Base-by-base conservation (phyloP, 1,140 invertebrate genomes). In the Aethina tumida region DNA sequence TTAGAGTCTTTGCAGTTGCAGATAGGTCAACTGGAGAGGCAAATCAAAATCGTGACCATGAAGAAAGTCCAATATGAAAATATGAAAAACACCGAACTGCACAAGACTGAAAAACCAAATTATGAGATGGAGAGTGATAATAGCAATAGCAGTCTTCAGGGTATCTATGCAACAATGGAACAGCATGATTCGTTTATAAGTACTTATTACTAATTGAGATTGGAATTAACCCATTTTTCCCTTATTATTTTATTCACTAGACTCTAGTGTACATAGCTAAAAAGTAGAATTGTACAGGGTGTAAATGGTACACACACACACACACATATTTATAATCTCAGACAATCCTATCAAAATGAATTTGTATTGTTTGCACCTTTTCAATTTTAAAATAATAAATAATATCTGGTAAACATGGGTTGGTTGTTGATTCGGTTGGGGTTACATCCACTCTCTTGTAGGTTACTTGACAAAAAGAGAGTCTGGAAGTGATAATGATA, bases 61-160 rank as follows among this genome's bases (percentile, higher is more conserved):
- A 32, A 44, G 17, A 37, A 45, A 45, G 16, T 17, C 9, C 42
- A 45, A 35, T 25, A 35, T 12, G 42, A 45, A 22, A 28, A 45
- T 12, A 12, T 35, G 12, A 6, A 31, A 15, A 35, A 33, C 32
- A 39, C 22, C 14, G 29, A 25, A 35, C 10, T 10, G 8, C 14
- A 22, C 4, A 35, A 35, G 3, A 35, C 9, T 35, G 22, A 19
- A 2, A 3, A 19, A 9, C 16, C 33, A 10, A 35, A 22, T 35
- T 34, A 32, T 9, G 42, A 40, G 8, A 24, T 35, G 10, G 33
- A 35, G 10, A 35, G 22, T 24, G 33, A 39, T 12, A 28, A 35
- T 32, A 31, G 28, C 2, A 35, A 43, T 18, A 15, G 12, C 7
- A 22, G 20, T 24, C 30, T 43, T 12, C 26, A 43, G 22, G 13